phyloP scores from a whole-genome alignment of 2,888 invertebrate species.

The Galerucella nymphaeae region DNA sequence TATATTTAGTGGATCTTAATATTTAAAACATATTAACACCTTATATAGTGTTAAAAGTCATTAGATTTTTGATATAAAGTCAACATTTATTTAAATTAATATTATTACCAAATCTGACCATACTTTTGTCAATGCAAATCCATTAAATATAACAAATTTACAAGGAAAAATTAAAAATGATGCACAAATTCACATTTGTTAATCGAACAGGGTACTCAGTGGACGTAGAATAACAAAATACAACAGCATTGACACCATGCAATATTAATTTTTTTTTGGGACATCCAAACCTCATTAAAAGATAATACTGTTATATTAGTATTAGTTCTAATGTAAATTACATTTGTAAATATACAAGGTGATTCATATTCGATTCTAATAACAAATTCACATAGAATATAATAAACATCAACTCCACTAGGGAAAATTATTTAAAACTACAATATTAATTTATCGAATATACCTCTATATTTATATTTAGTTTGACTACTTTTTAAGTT shows the following conservation, averaged over 20 bases:
- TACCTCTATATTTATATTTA: background rate
- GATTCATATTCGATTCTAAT: conserved; percentile 19
- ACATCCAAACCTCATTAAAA: conserved; percentile 37
- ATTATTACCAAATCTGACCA: background rate
- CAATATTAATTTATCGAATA: background rate
- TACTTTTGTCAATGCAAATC: conserved; percentile 17
- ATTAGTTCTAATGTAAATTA: conserved; percentile 43
- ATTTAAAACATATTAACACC: conserved; percentile 7
- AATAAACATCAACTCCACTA: conserved; percentile 2
- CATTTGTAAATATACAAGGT: conserved; percentile 33
- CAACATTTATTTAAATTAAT: conserved; percentile 15
- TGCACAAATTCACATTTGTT: conserved; percentile 46
- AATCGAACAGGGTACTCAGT: conserved; percentile 44
- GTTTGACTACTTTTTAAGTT: background rate
- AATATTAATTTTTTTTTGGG: conserved; percentile 40
- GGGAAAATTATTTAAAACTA: background rate
- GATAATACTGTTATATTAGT: conserved; percentile 45
- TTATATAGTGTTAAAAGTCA: background rate
- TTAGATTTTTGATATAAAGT: conserved; percentile 3
- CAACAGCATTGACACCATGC: conserved; percentile 45
- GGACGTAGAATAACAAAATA: conserved; percentile 42
- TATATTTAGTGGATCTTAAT: conserved; percentile 34
- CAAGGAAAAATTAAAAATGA: conserved; percentile 22
- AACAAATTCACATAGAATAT: background rate
- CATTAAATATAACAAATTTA: conserved; percentile 32